phyloP scores from a whole-genome alignment of 1,140 invertebrate genomes.

The Condylostylus longicornis region DNA sequence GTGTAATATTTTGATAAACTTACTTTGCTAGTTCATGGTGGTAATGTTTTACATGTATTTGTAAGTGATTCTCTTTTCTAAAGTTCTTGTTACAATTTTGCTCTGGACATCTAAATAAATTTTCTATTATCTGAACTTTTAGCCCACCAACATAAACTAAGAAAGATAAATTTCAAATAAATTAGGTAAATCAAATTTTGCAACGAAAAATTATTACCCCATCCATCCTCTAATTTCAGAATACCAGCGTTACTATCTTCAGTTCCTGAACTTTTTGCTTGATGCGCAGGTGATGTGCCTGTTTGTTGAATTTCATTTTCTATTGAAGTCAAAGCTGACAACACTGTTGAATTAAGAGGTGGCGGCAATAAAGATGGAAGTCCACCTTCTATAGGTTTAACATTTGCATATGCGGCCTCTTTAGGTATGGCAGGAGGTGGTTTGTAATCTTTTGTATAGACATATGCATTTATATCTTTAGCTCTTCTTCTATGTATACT shows the following conservation, averaged over 20 bases:
- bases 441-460: slow-evolving; percentile 27
- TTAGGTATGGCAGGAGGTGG: slow-evolving; percentile 16
- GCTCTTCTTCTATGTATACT: slow-evolving; percentile 39
- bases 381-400: neutral
- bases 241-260: slow-evolving; percentile 16
- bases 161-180: slow-evolving; percentile 14
- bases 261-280: neutral
- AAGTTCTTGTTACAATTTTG: slow-evolving; percentile 75
- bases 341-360: too few species aligned
- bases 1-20: slow-evolving; percentile 3
- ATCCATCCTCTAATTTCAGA: neutral
- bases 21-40: slow-evolving; percentile 59
- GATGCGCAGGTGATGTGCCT: neutral
- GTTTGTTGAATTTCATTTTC: slow-evolving; percentile 8
- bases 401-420: slow-evolving; percentile 5
- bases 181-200: slow-evolving; percentile 1
- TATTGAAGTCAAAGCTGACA: neutral
- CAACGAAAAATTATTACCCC: neutral
- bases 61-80: slow-evolving; percentile 71
- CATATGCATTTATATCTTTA: slow-evolving; percentile 38
- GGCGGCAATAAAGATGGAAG: neutral
- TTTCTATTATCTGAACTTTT: slow-evolving; percentile 53
- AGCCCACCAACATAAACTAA: slow-evolving; percentile 48
- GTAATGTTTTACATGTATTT: slow-evolving; percentile 86
- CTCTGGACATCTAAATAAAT: slow-evolving; percentile 61